These are phyloP conservation scores for Amblyjoppa proteus DNA, from an alignment of 2,888 invertebrate genomes.

Conservation along the genomic window DNA sequence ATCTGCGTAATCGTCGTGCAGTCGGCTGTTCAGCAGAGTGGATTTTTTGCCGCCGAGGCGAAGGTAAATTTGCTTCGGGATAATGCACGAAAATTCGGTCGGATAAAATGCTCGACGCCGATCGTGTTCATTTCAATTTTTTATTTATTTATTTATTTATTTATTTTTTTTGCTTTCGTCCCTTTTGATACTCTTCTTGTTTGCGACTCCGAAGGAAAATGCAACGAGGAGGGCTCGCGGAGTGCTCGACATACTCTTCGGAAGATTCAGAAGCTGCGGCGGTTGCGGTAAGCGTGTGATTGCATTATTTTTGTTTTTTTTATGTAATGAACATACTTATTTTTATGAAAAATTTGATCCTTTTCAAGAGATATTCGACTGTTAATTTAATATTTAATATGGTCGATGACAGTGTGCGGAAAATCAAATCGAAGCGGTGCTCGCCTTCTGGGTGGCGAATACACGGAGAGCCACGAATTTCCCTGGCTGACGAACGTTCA, in stretches of 20 bases:
- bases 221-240: constrained; percentile 74
- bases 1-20: constrained; percentile 70
- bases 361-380: background rate
- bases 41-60: constrained; percentile 30
- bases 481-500: constrained; percentile 87
- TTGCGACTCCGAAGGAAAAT: constrained; percentile 32
- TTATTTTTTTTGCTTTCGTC: background rate
- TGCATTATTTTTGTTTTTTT: constrained; percentile 1
- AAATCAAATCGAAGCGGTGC: constrained; percentile 84
- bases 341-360: background rate
- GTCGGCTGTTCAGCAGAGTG: constrained; percentile 20
- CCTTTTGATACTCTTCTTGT: background rate
- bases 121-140: background rate
- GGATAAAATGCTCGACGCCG: too few species aligned
- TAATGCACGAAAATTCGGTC: background rate
- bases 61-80: constrained; percentile 40
- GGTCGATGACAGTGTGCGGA: constrained; percentile 84
- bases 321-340: background rate
- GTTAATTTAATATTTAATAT: background rate
- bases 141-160: too few species aligned
- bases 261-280: constrained; percentile 79
- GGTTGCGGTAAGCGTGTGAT: constrained; percentile 78
- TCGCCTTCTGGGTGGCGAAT: constrained; percentile 86
- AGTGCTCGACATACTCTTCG: constrained; percentile 78
- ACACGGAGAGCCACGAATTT: constrained; percentile 86